These are phyloP conservation scores for Fragum whitleyi DNA, from an alignment of 2,888 invertebrate species.

Conservation along the genomic window DNA sequence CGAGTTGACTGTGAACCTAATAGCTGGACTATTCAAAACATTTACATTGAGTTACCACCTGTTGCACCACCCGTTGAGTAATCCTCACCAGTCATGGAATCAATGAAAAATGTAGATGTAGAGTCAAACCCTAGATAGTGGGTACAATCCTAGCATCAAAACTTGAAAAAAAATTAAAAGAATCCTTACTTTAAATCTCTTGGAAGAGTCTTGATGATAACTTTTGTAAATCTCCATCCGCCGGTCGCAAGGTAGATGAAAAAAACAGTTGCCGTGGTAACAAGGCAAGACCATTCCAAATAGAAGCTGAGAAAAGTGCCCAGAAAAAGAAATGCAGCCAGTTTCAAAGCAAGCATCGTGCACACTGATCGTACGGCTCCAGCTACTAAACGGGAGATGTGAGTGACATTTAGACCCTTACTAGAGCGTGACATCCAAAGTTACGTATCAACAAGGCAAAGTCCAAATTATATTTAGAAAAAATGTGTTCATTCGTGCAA, in stretches of 20 bases:
- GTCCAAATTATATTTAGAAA: conserved; percentile 37
- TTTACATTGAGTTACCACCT: too few species aligned
- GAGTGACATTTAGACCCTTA: neutral
- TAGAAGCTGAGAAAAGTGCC: conserved; percentile 69
- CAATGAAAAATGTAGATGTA: too few species aligned
- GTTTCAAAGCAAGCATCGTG: conserved; percentile 66
- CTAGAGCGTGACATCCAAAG: conserved; percentile 47
- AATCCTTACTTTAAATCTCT: conserved; percentile 79
- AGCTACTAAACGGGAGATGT: conserved; percentile 41
- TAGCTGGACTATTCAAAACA: too few species aligned
- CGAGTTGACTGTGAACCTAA: too few species aligned
- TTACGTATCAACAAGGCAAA: conserved; percentile 31
- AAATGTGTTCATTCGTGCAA: neutral
- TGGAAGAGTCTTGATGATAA: conserved; percentile 75
- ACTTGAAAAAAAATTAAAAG: too few species aligned
- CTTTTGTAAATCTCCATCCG: conserved; percentile 79
- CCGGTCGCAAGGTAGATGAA: conserved; percentile 77
- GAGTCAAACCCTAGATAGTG: too few species aligned
- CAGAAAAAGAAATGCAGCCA: conserved; percentile 63
- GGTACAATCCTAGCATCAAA: too few species aligned
- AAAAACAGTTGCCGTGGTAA: conserved; percentile 68
- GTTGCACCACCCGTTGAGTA: too few species aligned
- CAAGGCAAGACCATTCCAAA: conserved; percentile 63
- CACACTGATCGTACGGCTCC: conserved; percentile 41
- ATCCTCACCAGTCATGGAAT: too few species aligned